Base-by-base conservation (phyloP, 2,113 vertebrate species). In the Myrmophylax atrothorax region DNA sequence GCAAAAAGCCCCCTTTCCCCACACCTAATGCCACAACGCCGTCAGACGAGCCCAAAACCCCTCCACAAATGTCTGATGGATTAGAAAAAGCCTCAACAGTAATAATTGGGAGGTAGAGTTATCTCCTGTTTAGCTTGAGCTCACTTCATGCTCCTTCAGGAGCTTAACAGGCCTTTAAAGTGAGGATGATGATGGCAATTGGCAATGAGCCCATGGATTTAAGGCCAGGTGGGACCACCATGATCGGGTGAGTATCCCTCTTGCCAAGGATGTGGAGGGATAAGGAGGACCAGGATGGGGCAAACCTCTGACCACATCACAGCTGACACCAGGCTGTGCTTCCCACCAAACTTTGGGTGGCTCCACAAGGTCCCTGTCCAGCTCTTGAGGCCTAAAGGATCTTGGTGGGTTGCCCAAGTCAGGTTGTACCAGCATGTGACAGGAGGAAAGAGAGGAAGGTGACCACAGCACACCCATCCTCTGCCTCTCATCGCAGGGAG, bases 11-110 rank as follows among this genome's bases (percentile, higher is more conserved):
- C 7, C 11, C 7, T 23, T 14, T 28, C 31, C 4, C 29, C 13
- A 23, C 44, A 3, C 4, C 25, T 3, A 2, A 53, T 13, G 55
- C 12, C 2, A 0, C 56, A 70, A 8, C 1, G 4, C 37, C 56
- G 16, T 18, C 0, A 0, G 20, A 23, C 8, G 38, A 56, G 14
- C 46, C 63, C 20, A 18, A 75, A 79, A 62, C 23, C 53, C 29
- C 52, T 68, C n/a, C 3, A 3, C 40, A 53, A 52, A 72, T 31
- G 52, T 33, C 68, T 42, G 26, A 22, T 10, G 18, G 8, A 46
- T 80, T 90, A 35, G 31, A 56, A 83, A 33, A 15, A 64, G 42
- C 29, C 25, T 2, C 26, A 66, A 49, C 3, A n/a, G 66, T 17
- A 78, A 63, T 18, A 83, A 77, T 20, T 1, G 2, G 80, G 52